phyloP scores from a whole-genome alignment of 1,140 invertebrate species.

The Sarcophaga peregrina region DNA sequence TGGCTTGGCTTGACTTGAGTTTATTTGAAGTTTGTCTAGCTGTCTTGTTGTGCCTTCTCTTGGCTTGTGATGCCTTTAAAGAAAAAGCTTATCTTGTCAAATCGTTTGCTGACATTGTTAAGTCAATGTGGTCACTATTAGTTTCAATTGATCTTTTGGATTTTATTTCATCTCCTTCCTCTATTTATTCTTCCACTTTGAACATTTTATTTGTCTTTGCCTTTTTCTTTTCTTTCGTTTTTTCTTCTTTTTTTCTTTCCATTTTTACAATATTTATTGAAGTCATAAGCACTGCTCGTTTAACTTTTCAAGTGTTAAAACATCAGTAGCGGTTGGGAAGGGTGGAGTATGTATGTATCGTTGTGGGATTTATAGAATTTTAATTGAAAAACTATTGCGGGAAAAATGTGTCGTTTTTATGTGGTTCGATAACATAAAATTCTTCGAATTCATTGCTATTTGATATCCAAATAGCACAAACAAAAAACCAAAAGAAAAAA shows the following conservation, averaged over 20 bases:
- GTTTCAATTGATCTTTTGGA: conserved; percentile 39
- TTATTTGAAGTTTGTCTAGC: conserved; percentile 24
- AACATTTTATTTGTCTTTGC: no score
- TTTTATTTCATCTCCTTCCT: conserved; percentile 9
- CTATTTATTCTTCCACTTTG: no score
- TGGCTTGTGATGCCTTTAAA: conserved; percentile 3
- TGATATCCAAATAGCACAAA: background rate
- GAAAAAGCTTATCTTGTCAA: conserved; percentile 43
- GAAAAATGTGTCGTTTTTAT: background rate
- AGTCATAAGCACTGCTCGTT: background rate
- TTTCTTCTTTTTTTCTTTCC: background rate
- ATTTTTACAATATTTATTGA: conserved; percentile 22
- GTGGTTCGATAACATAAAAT: background rate
- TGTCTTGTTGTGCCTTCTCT: background rate
- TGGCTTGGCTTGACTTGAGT: background rate
- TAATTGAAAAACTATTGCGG: background rate
- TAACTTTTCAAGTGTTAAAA: no score
- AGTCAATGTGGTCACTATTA: conserved; percentile 41
- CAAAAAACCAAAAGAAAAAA: no score
- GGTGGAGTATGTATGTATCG: background rate
- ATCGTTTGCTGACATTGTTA: conserved; percentile 43
- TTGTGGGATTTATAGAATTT: background rate
- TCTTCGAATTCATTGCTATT: background rate
- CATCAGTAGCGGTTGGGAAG: background rate
- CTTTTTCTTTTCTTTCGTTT: background rate